Percentiles rank a stretch among this genome's conserved stretches.
Evolutionary conservation across 2,113 vertebrate species (phyloP).

Genomic region (Nettapus auritus): DNA sequence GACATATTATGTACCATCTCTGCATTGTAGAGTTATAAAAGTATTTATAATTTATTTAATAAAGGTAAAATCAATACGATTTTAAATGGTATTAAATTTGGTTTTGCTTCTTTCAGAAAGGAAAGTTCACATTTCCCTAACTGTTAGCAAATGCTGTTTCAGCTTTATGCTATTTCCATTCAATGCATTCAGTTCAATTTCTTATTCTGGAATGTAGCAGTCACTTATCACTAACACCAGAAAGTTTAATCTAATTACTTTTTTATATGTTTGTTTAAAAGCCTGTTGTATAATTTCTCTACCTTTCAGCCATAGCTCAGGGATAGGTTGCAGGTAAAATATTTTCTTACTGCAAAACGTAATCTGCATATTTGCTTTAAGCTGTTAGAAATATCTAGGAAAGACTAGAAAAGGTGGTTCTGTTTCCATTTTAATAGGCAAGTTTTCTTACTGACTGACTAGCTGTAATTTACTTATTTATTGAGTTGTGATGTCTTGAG

Average conservation of each 20-base stretch:
- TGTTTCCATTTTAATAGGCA: not conserved
- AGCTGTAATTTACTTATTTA: not conserved
- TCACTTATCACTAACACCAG: not conserved
- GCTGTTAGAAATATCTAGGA: not conserved
- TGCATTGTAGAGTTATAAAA: not conserved
- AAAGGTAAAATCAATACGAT: not conserved
- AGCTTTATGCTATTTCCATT: not conserved
- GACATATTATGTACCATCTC: not conserved
- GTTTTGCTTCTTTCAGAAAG: not conserved
- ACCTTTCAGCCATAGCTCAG: not conserved
- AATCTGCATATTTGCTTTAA: not conserved
- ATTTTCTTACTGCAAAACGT: not conserved
- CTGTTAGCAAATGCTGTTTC: not conserved
- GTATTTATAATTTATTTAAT: not conserved
- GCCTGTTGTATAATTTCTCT: not conserved
- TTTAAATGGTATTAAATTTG: not conserved
- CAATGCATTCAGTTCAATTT: not conserved
- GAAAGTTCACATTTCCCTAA: not conserved
- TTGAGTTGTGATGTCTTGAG: not conserved
- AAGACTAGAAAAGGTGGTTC: not conserved
- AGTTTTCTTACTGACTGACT: not conserved
- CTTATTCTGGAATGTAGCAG: not conserved
- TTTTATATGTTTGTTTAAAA: not conserved
- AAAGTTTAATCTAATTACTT: not conserved
- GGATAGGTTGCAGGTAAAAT: not conserved